Conservation (phyloP, 2,113 vertebrate species). For the Odontesthes bonariensis region DNA sequence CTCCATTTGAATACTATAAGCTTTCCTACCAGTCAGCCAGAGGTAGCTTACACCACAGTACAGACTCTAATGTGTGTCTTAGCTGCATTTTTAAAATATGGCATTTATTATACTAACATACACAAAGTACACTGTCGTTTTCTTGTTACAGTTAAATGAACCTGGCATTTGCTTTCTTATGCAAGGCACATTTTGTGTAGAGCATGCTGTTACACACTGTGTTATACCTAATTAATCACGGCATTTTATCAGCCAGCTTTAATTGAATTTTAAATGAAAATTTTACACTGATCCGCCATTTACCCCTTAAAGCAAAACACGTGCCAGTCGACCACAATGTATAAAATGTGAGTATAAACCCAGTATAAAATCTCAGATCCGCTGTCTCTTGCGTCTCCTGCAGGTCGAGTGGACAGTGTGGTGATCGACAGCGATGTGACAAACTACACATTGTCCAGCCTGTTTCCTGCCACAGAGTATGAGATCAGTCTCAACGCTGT, state of each 20-base stretch:
- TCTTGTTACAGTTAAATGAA: constrained; percentile 50
- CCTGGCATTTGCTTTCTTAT: constrained; percentile 53
- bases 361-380: neutral
- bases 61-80: neutral
- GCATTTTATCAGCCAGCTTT: constrained; percentile 52
- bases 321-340: neutral
- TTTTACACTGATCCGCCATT: constrained; percentile 27
- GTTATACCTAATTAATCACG: constrained; percentile 52
- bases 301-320: constrained; percentile 8
- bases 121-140: neutral
- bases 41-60: constrained; percentile 78
- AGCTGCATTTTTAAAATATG: constrained; percentile 9
- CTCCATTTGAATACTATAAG: constrained; percentile 92
- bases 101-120: constrained; percentile 17
- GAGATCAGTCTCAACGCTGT: constrained; percentile 90
- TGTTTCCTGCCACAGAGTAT: constrained; percentile 92
- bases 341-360: neutral
- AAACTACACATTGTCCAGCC: constrained; percentile 85
- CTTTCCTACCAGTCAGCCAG: constrained; percentile 89
- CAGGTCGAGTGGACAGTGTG: constrained; percentile 91
- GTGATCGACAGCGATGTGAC: constrained; percentile 88
- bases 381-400: constrained; percentile 17
- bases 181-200: constrained; percentile 26
- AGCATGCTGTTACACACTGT: constrained; percentile 8
- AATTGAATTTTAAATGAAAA: constrained; percentile 60